A percentile compares a stretch with the other conserved stretches of the same genome.
Evolutionary conservation across 1,140 invertebrate genomes (phyloP).

Genomic region (Bathynomus jamesi): DNA sequence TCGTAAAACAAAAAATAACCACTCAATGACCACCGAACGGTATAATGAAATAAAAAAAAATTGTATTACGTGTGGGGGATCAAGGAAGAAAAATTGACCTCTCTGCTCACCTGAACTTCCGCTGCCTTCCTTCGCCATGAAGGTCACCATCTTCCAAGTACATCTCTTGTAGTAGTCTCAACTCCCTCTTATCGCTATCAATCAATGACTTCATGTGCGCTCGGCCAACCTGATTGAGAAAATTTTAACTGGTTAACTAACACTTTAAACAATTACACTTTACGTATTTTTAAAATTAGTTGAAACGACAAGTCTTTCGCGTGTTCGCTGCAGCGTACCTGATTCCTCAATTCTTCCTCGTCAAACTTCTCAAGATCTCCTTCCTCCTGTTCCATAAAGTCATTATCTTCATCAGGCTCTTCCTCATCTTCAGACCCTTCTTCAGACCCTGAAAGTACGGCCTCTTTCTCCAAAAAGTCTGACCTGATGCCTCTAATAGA

Average conservation of each 20-base stretch:
- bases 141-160: constrained; percentile 80
- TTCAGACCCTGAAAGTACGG: constrained; percentile 75
- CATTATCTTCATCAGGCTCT: constrained; percentile 41
- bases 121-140: constrained; percentile 60
- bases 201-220: constrained; percentile 52
- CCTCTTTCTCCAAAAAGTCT: constrained; percentile 75
- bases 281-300: background rate
- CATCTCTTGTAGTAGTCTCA: constrained; percentile 68
- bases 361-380: constrained; percentile 53
- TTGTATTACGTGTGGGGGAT: too few relatives aligned
- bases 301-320: constrained; percentile 7
- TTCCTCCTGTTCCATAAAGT: constrained; percentile 57
- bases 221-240: constrained; percentile 37
- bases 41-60: too few relatives aligned
- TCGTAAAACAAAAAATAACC: too few relatives aligned
- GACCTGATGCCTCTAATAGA: constrained; percentile 38
- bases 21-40: too few relatives aligned
- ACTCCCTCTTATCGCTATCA: constrained; percentile 71
- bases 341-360: constrained; percentile 44
- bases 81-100: too few relatives aligned
- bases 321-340: constrained; percentile 38
- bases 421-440: constrained; percentile 55
- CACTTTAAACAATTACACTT: background rate
- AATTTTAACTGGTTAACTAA: background rate
- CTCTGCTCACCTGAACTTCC: constrained; percentile 72